A percentile compares a stretch with the other conserved stretches of the same genome.
phyloP scores from a whole-genome alignment of 2,888 invertebrate genomes.

The Auanema freiburgensis region DNA sequence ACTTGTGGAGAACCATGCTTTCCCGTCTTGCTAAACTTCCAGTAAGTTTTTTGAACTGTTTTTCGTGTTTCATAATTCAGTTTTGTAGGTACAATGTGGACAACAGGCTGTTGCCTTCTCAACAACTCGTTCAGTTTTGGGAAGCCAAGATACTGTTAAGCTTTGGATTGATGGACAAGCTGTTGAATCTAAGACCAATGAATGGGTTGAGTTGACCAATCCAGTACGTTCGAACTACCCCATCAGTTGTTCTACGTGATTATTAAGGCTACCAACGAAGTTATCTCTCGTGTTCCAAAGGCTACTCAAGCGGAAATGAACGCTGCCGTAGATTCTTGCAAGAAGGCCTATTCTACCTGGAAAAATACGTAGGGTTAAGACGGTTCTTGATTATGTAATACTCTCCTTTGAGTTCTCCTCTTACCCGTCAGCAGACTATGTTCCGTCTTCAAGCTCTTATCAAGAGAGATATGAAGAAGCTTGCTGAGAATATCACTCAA shows the following conservation, averaged over 20 bases:
- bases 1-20: conserved; percentile 21
- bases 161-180: conserved; percentile 93
- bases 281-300: conserved; percentile 81
- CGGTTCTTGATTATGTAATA: background rate
- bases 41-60: conserved; percentile 17
- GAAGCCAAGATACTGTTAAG: conserved; percentile 69
- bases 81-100: background rate
- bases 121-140: conserved; percentile 4
- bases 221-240: conserved; percentile 70
- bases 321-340: conserved; percentile 82
- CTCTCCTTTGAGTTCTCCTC: conserved; percentile 72
- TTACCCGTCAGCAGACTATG: conserved; percentile 90
- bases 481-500: conserved; percentile 86
- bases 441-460: conserved; percentile 83
- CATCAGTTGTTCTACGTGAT: background rate
- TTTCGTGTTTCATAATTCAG: background rate
- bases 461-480: conserved; percentile 81
- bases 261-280: conserved; percentile 69
- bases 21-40: conserved; percentile 35
- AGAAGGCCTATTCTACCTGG: conserved; percentile 82
- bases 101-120: conserved; percentile 16
- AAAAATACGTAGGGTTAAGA: conserved; percentile 72
- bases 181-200: conserved; percentile 84
- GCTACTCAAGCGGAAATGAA: conserved; percentile 86
- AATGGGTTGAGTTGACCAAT: conserved; percentile 93